These are phyloP conservation scores for Tachuris rubrigastra DNA, from an alignment of 2,113 vertebrate genomes.

Conservation along the genomic window DNA sequence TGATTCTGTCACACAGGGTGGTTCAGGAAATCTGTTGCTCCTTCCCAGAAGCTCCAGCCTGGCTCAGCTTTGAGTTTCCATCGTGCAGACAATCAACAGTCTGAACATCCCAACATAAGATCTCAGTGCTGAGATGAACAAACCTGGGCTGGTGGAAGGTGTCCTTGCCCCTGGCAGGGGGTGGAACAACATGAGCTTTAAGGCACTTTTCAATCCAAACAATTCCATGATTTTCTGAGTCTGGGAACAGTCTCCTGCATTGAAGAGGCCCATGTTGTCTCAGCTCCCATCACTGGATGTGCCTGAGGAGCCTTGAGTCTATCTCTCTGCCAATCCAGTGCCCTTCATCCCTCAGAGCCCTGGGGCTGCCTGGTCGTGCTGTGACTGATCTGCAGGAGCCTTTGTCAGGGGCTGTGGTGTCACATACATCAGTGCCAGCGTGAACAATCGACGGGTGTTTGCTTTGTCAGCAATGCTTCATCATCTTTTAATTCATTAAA, in stretches of 20 bases:
- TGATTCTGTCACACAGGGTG: not conserved
- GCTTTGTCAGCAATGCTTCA: slow-evolving; percentile 17
- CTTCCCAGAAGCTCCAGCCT: not conserved
- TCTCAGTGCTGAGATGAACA: not conserved
- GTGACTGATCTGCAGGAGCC: not conserved
- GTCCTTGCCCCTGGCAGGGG: not conserved
- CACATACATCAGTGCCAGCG: not conserved
- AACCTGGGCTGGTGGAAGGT: not conserved
- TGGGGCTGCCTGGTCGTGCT: not conserved
- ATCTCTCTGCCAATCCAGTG: not conserved
- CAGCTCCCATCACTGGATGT: not conserved
- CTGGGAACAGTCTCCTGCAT: not conserved
- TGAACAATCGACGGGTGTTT: not conserved
- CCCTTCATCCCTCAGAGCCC: not conserved
- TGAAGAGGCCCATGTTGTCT: not conserved
- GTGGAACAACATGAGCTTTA: not conserved
- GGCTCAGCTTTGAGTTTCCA: not conserved
- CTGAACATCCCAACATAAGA: not conserved
- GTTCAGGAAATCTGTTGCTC: not conserved
- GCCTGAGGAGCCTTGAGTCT: not conserved
- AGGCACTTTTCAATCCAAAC: not conserved
- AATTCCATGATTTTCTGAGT: not conserved
- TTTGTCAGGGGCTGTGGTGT: not conserved
- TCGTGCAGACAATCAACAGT: not conserved
- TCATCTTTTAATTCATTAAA: slow-evolving; percentile 41